Conservation (phyloP, 2,888 invertebrate species). For the Hypolimnas misippus region DNA sequence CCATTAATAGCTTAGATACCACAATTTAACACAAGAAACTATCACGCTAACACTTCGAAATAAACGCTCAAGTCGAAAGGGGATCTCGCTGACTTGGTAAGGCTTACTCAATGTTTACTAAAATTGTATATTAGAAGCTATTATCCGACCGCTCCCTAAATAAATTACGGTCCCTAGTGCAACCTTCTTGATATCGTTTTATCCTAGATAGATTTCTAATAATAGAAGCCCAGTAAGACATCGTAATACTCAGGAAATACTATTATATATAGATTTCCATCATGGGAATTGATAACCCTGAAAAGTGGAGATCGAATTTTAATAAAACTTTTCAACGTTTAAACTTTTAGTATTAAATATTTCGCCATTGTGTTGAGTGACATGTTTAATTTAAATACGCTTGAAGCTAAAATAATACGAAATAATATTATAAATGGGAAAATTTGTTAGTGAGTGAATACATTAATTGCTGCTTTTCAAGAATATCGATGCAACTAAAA, state of each 20-base stretch:
- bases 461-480: no score
- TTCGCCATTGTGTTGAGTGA: background rate
- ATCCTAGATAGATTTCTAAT: background rate
- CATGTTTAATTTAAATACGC: background rate
- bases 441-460: no score
- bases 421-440: no score
- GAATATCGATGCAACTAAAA: no score
- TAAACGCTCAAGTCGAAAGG: background rate
- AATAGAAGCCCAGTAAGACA: background rate
- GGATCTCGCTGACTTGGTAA: background rate
- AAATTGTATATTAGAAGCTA: constrained; percentile 10
- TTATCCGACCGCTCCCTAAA: constrained; percentile 12
- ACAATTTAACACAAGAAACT: background rate
- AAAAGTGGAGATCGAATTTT: background rate
- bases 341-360: background rate
- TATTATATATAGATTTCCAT: background rate
- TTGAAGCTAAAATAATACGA: background rate
- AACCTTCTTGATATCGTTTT: constrained; percentile 9
- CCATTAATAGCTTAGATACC: no score
- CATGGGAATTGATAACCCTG: background rate
- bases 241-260: background rate
- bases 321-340: background rate
- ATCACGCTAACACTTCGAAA: background rate
- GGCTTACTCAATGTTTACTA: constrained; percentile 3
- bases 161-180: constrained; percentile 16